Evolutionary conservation across 2,113 vertebrate genomes (phyloP).

Genomic region (Otolemur garnettii): DNA sequence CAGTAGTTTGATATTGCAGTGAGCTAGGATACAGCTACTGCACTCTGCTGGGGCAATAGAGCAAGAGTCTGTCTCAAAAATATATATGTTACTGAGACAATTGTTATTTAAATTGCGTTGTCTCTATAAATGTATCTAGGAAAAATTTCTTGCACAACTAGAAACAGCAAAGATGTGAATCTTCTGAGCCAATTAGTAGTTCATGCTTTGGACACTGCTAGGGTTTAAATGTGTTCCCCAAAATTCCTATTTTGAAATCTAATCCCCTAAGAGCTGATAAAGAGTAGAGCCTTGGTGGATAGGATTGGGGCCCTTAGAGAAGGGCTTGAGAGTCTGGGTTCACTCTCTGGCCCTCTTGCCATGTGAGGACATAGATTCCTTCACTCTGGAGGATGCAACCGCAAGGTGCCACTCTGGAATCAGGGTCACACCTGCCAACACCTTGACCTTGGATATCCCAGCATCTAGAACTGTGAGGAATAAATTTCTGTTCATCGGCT

Average conservation of each 20-base stretch:
- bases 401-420: neutral
- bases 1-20: too few relatives aligned
- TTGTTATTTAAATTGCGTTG: neutral
- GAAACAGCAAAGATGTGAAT: neutral
- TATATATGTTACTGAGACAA: neutral
- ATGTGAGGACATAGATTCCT: neutral
- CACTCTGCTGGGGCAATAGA: too few relatives aligned
- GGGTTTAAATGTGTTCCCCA: neutral
- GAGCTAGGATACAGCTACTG: too few relatives aligned
- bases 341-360: too few relatives aligned
- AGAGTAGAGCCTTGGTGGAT: accelerated
- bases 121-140: neutral
- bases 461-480: neutral
- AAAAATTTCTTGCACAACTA: neutral
- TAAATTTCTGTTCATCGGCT: neutral
- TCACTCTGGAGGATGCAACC: accelerated
- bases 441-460: neutral
- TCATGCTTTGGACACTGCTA: neutral
- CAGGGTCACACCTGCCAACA: neutral
- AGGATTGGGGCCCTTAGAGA: neutral
- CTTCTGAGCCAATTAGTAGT: conserved; percentile 14
- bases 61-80: too few relatives aligned
- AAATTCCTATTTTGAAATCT: neutral
- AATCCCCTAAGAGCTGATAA: neutral
- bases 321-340: neutral